These are phyloP conservation scores for Poecilia picta DNA, from an alignment of 2,797 vertebrate species.

Conservation along the genomic window DNA sequence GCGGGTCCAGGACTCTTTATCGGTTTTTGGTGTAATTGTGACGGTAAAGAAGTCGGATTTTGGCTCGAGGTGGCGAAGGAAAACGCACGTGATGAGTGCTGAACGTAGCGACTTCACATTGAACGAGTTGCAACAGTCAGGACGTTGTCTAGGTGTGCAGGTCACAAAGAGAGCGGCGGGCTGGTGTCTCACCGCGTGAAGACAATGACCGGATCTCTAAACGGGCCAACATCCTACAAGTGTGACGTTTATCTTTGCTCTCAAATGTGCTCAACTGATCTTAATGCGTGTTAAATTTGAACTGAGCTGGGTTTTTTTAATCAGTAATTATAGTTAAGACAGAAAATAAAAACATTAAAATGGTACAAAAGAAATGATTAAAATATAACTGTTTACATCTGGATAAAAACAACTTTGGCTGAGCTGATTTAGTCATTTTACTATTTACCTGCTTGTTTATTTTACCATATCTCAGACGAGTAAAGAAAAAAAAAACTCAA, in stretches of 20 bases:
- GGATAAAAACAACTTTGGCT: not conserved
- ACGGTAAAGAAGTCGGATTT: not conserved
- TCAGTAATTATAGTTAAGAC: not conserved
- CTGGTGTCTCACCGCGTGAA: not conserved
- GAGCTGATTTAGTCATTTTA: not conserved
- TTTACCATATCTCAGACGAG: not conserved
- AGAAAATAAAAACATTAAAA: not conserved
- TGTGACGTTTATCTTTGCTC: not conserved
- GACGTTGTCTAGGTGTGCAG: not conserved
- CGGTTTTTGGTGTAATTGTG: not conserved
- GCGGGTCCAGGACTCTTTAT: not conserved
- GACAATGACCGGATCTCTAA: not conserved
- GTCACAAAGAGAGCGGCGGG: not conserved
- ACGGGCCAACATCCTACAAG: not conserved
- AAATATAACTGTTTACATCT: not conserved
- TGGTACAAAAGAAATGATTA: not conserved
- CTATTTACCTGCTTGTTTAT: not conserved
- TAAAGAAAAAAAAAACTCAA: not conserved
- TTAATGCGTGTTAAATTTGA: not conserved
- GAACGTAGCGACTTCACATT: not conserved
- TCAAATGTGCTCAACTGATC: not conserved
- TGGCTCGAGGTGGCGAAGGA: not conserved
- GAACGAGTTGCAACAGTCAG: not conserved
- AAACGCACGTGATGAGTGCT: not conserved
- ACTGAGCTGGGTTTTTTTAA: not conserved